Evolutionary conservation across 35 echinoderm and acorn worm species (phyloP).

Genomic region (Heliocidaris erythrogramma): DNA sequence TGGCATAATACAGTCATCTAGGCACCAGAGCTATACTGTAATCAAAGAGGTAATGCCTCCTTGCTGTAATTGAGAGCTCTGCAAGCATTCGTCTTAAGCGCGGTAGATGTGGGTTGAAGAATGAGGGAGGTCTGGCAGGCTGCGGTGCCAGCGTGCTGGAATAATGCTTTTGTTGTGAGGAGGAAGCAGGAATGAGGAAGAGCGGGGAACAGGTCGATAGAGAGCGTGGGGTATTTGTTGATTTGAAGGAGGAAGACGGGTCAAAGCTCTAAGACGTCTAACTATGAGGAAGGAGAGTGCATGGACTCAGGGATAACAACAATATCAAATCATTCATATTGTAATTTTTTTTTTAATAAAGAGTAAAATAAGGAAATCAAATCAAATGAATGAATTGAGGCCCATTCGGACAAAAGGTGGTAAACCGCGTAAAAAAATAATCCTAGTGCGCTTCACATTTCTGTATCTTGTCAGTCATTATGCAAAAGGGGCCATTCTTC

Average conservation of each 20-base stretch:
- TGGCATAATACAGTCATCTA: constrained; percentile 11
- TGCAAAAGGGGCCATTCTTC: too few relatives aligned
- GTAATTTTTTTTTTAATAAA: too few relatives aligned
- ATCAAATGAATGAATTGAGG: background rate
- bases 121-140: background rate
- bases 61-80: constrained; percentile 4
- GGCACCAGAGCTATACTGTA: background rate
- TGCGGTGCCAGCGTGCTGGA: background rate
- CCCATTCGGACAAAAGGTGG: background rate
- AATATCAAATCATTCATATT: background rate
- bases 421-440: background rate
- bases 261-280: background rate
- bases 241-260: background rate
- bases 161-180: background rate
- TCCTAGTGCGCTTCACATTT: background rate
- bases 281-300: background rate
- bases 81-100: background rate
- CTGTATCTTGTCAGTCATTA: too few relatives aligned
- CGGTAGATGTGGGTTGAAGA: background rate
- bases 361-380: too few relatives aligned
- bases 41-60: background rate
- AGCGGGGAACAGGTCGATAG: background rate
- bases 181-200: constrained; percentile 8
- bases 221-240: background rate
- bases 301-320: background rate